A percentile compares a stretch with the other conserved stretches of the same genome.
These are phyloP conservation scores for Phylloscopus whistleri DNA, from an alignment of 2,113 vertebrate genomes.

Conservation along the genomic window DNA sequence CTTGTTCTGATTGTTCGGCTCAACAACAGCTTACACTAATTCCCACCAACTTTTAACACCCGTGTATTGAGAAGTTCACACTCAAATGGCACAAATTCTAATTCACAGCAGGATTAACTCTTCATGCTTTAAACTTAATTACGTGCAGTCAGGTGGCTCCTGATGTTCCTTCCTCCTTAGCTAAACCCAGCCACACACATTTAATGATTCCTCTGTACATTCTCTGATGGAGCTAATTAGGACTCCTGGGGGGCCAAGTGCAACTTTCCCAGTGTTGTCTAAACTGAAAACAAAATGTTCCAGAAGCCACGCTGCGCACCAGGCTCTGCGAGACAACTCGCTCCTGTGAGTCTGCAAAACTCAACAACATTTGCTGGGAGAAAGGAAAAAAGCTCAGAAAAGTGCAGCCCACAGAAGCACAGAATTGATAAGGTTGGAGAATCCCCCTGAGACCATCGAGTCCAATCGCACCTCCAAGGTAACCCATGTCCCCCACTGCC, in stretches of 20 bases:
- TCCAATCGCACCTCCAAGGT: neutral
- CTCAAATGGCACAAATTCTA: neutral
- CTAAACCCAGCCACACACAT: neutral
- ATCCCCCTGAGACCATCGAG: neutral
- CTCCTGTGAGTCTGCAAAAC: neutral
- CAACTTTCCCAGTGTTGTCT: conserved; percentile 15
- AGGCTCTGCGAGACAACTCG: neutral
- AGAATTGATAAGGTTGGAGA: neutral
- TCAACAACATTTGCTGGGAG: accelerated
- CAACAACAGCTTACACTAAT: neutral
- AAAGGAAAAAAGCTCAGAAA: neutral
- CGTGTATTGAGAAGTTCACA: neutral
- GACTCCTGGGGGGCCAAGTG: conserved; percentile 25
- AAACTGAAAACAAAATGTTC: conserved; percentile 54
- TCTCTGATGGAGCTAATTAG: conserved; percentile 47
- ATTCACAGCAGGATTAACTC: conserved; percentile 23
- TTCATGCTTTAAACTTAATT: neutral
- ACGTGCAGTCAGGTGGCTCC: neutral
- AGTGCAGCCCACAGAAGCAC: neutral
- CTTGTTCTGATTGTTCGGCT: neutral
- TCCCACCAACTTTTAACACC: neutral
- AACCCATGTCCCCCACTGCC: neutral
- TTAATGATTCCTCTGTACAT: neutral
- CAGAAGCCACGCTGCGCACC: neutral
- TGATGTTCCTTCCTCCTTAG: neutral